These are phyloP conservation scores for Brachionus sp. DNA, from an alignment of 1,140 invertebrate genomes.

Conservation along the genomic window DNA sequence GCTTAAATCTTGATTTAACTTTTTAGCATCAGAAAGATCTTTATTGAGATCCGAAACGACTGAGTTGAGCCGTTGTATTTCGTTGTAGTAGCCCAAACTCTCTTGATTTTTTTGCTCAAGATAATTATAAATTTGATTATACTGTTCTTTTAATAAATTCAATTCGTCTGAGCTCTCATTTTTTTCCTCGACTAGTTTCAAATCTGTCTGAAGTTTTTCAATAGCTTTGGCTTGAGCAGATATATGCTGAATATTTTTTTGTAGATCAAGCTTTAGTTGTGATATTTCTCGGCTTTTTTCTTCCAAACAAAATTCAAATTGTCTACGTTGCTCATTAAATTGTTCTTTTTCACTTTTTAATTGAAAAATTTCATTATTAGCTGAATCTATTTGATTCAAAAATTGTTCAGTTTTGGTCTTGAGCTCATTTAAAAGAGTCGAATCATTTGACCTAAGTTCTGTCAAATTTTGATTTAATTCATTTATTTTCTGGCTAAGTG, in stretches of 20 bases:
- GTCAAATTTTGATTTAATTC: background rate
- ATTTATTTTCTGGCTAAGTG: background rate
- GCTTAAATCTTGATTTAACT: slow-evolving; percentile 22
- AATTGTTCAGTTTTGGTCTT: slow-evolving; percentile 27
- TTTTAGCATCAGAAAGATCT: slow-evolving; percentile 23
- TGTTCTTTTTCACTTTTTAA: slow-evolving; percentile 15
- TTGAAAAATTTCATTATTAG: background rate
- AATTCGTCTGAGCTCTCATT: background rate
- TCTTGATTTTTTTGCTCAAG: slow-evolving; percentile 45
- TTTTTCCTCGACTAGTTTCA: background rate
- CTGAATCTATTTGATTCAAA: slow-evolving; percentile 12
- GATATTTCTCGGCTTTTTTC: slow-evolving; percentile 21
- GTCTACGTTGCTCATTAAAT: slow-evolving; percentile 13
- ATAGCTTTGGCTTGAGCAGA: background rate
- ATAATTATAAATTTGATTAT: slow-evolving; percentile 44
- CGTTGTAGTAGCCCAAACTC: slow-evolving; percentile 34
- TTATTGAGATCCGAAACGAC: slow-evolving; percentile 12
- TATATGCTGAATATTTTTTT: slow-evolving; percentile 31
- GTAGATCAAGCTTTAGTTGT: slow-evolving; percentile 4
- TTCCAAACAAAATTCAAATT: slow-evolving; percentile 36
- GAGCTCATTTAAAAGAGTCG: background rate
- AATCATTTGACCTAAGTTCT: slow-evolving; percentile 22
- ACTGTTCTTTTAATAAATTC: background rate
- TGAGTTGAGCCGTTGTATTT: slow-evolving; percentile 30
- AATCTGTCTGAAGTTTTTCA: slow-evolving; percentile 8